Percentiles rank a stretch among this genome's conserved stretches.
Conservation (phyloP, 2,113 vertebrate species). For the Hylia prasina region DNA sequence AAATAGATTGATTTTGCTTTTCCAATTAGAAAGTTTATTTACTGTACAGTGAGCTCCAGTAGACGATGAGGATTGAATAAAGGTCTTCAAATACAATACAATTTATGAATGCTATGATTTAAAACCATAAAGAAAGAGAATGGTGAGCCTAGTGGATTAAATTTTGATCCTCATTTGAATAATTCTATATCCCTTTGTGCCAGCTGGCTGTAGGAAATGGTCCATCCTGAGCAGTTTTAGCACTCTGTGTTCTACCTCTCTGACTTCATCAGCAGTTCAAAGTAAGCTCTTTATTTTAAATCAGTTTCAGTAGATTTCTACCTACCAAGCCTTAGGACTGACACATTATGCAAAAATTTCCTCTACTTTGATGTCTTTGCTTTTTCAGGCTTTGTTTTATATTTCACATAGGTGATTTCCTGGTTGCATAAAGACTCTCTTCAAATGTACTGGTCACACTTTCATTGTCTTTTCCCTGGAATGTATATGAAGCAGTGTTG, state of each 20-base stretch:
- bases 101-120: neutral
- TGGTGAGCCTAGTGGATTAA: neutral
- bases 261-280: neutral
- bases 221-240: neutral
- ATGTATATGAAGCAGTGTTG: neutral
- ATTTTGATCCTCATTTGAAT: neutral
- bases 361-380: neutral
- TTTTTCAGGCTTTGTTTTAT: neutral
- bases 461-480: neutral
- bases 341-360: neutral
- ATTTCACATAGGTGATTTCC: neutral
- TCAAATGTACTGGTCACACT: neutral
- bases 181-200: neutral
- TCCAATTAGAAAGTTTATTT: neutral
- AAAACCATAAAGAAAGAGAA: neutral
- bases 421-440: neutral
- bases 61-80: neutral
- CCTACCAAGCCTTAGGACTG: neutral
- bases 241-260: neutral
- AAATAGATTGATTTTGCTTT: neutral
- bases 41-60: neutral
- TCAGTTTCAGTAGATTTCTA: neutral
- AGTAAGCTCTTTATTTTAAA: neutral
- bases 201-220: neutral
- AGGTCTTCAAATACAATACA: neutral